Conservation (phyloP, 2,888 invertebrate genomes). For the Thalpophila matura region DNA sequence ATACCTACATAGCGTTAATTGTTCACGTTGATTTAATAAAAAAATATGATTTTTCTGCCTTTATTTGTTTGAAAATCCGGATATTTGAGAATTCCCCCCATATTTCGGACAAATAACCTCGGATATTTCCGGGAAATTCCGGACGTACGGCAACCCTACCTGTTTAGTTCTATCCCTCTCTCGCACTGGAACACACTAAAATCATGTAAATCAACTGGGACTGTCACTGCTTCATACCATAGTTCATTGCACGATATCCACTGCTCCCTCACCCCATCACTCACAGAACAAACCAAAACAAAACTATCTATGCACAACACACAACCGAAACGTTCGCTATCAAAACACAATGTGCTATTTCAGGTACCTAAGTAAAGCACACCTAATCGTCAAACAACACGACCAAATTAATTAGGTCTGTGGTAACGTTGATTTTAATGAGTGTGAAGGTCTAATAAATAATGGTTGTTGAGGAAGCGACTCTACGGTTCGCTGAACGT, state of each 20-base stretch:
- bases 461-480: constrained; percentile 71
- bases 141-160: too few species aligned
- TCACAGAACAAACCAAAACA: constrained; percentile 25
- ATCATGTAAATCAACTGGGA: neutral
- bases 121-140: too few species aligned
- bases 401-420: constrained; percentile 68
- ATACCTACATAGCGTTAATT: too few species aligned
- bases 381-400: constrained; percentile 66
- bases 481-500: constrained; percentile 76
- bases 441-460: constrained; percentile 66
- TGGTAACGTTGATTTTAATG: constrained; percentile 49
- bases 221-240: constrained; percentile 10
- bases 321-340: constrained; percentile 76
- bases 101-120: too few species aligned
- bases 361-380: constrained; percentile 66
- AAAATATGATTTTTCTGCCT: too few species aligned
- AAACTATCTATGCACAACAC: constrained; percentile 62
- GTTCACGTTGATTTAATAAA: too few species aligned
- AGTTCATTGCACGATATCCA: constrained; percentile 36
- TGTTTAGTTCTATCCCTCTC: too few species aligned
- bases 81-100: too few species aligned
- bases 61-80: too few species aligned
- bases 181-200: too few species aligned
- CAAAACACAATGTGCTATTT: constrained; percentile 81
- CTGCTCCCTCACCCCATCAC: constrained; percentile 28